Conservation (phyloP, 2,797 vertebrate genomes). For the Morus bassanus region DNA sequence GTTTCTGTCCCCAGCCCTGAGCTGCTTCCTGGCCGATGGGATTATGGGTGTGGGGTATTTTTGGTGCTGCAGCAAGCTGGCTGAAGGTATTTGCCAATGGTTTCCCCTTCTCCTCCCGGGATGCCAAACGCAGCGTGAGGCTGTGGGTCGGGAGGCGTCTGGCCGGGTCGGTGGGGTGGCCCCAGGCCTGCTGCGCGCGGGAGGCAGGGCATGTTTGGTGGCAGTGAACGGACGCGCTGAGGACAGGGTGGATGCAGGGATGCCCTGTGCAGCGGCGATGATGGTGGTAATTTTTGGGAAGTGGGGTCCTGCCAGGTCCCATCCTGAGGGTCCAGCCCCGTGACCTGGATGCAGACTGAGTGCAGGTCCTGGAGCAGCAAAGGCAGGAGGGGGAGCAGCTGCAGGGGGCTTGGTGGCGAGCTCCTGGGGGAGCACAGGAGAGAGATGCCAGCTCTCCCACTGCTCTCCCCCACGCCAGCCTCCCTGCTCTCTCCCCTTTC, state of each 20-base stretch:
- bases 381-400: background rate
- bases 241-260: background rate
- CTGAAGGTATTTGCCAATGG: rapidly evolving
- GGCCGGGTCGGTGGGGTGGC: background rate
- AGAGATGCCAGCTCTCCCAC: background rate
- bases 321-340: background rate
- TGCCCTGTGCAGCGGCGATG: background rate
- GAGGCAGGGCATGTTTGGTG: background rate
- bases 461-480: background rate
- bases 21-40: background rate
- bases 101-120: background rate
- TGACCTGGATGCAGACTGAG: background rate
- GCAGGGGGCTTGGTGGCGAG: rapidly evolving
- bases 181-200: rapidly evolving
- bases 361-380: rapidly evolving
- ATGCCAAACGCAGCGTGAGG: background rate
- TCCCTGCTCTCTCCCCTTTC: background rate
- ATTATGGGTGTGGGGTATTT: background rate
- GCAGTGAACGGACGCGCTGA: background rate
- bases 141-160: rapidly evolving
- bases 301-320: background rate
- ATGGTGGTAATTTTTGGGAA: background rate
- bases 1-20: background rate
- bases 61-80: background rate
- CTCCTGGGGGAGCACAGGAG: background rate